Evolutionary conservation across 2,888 invertebrate genomes (phyloP).

Genomic region (Erannis defoliaria): DNA sequence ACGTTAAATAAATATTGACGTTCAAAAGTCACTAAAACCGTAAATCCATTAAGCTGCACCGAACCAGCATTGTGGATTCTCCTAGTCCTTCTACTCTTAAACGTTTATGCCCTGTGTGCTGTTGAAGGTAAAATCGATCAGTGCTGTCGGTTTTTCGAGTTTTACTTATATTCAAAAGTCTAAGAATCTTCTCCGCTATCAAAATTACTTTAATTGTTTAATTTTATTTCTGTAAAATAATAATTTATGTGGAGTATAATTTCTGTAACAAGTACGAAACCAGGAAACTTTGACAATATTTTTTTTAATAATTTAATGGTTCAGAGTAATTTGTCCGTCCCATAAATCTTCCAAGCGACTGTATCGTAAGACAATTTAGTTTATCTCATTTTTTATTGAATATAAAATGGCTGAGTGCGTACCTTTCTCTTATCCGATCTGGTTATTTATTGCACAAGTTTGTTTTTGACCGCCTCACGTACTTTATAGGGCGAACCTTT

Average conservation of each 20-base stretch:
- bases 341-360: constrained; percentile 70
- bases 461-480: constrained; percentile 86
- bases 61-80: too few species aligned
- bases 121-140: too few species aligned
- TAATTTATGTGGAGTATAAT: neutral
- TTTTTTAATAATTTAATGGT: constrained; percentile 36
- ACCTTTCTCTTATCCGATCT: constrained; percentile 83
- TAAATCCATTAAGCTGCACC: too few species aligned
- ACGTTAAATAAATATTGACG: too few species aligned
- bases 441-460: constrained; percentile 85
- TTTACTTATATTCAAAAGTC: too few species aligned
- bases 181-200: too few species aligned
- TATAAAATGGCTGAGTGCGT: constrained; percentile 81
- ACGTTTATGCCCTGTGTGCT: too few species aligned
- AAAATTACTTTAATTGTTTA: too few species aligned
- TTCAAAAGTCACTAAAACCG: too few species aligned
- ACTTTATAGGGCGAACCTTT: constrained; percentile 84
- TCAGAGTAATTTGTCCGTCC: constrained; percentile 40
- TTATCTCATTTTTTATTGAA: constrained; percentile 84
- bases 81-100: too few species aligned
- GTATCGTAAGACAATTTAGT: constrained; percentile 77
- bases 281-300: constrained; percentile 22
- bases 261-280: constrained; percentile 6
- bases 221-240: neutral
- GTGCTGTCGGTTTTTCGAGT: too few species aligned